A percentile compares a stretch with the other conserved stretches of the same genome.
These are phyloP conservation scores for Tenthredo amoena DNA, from an alignment of 2,888 invertebrate species.

Conservation along the genomic window DNA sequence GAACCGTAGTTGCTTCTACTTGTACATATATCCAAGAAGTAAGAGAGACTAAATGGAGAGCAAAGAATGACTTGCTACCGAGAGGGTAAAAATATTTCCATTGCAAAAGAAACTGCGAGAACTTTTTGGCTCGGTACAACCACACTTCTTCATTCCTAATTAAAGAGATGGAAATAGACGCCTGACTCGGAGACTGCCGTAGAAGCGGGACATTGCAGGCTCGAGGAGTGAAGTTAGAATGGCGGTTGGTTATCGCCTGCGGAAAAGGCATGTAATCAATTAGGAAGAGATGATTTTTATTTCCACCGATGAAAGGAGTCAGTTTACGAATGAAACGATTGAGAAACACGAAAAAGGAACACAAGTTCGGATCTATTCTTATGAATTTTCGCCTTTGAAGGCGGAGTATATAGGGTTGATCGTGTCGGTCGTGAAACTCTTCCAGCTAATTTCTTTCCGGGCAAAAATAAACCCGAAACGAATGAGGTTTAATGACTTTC, in stretches of 20 bases:
- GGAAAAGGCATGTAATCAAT: background rate
- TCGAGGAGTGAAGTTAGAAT: background rate
- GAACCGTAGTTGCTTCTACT: background rate
- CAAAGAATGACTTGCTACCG: background rate
- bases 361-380: background rate
- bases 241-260: slow-evolving; percentile 8
- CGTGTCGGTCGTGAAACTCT: background rate
- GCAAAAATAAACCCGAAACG: background rate
- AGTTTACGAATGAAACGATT: background rate
- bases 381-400: background rate
- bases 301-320: background rate
- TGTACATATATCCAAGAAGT: background rate
- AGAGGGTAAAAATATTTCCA: slow-evolving; percentile 40
- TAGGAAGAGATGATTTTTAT: background rate
- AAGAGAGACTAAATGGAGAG: slow-evolving; percentile 4
- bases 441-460: background rate
- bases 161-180: slow-evolving; percentile 51
- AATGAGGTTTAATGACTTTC: background rate
- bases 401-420: no score
- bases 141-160: slow-evolving; percentile 52
- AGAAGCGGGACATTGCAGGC: background rate
- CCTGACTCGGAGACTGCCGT: background rate
- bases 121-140: slow-evolving; percentile 45
- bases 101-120: slow-evolving; percentile 48
- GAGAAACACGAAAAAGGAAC: background rate